Evolutionary conservation across 37 sponge, comb jelly and placozoan genomes (phyloP), one percentile per base, ranked within the genome.

Genomic region (Mnemiopsis leidyi): DNA sequence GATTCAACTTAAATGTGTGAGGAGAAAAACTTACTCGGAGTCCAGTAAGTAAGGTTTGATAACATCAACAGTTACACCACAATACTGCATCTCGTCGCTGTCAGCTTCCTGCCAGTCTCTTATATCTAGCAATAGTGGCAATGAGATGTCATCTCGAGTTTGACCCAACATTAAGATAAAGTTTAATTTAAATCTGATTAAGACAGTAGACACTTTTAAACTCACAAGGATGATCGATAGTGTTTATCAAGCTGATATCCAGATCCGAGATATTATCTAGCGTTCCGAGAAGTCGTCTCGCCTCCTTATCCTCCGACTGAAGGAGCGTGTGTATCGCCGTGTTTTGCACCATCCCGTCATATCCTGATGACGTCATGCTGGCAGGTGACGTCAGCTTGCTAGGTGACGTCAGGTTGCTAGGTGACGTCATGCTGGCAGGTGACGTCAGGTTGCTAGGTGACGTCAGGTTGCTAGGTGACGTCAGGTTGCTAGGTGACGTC

Each of bases 151-250:
- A 67, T n/a, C n/a, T n/a, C n/a, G n/a, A n/a, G n/a, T n/a, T n/a
- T n/a, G n/a, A n/a, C n/a, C n/a, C n/a, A n/a, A n/a, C n/a, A n/a
- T n/a, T n/a, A n/a, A n/a, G n/a, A n/a, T n/a, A n/a, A n/a, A n/a
- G n/a, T n/a, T n/a, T n/a, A n/a, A n/a, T n/a, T n/a, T n/a, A n/a
- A n/a, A n/a, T n/a, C n/a, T 48, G 9, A 48, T 48, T 48, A 48
- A 48, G 9, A 48, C 5, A 79, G 3, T 5, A 7, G 32, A 79
- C 2, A 79, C 37, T 79, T 79, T 34, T n/a, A 79, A 7, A 38
- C 39, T 38, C 36, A 85, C 90, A 29, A n/a, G 90, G 90, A 85
- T 85, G 13, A 85, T 85, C 90, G 28, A 85, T 39, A 3, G 90
- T 85, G 48, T 85, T 33, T 2, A 85, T 85, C 25, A 85, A n/a